Percentiles rank a stretch among this genome's conserved stretches.
phyloP scores from a whole-genome alignment of 23 tunicate species.

The Clavelina lepadiformis region DNA sequence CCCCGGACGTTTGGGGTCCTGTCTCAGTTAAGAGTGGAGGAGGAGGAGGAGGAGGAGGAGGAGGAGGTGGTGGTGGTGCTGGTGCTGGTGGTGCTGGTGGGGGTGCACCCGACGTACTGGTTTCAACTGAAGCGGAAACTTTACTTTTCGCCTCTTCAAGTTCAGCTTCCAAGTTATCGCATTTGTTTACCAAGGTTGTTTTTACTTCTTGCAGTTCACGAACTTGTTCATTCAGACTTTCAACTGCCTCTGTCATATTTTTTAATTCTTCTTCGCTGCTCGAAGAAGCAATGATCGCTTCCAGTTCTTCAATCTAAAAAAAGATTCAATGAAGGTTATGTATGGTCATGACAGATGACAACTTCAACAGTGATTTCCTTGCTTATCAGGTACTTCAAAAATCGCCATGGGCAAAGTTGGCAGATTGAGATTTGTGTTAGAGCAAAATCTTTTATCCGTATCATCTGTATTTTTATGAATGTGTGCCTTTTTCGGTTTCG shows the following conservation, averaged over 20 bases:
- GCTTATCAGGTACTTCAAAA: too few relatives aligned
- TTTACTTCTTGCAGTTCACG: constrained; percentile 9
- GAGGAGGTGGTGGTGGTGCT: constrained; percentile 30
- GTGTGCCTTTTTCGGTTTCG: too few relatives aligned
- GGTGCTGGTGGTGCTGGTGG: neutral
- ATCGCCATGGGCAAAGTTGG: too few relatives aligned
- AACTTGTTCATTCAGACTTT: neutral
- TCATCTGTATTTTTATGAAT: too few relatives aligned
- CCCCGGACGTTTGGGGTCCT: too few relatives aligned
- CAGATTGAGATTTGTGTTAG: too few relatives aligned
- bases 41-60: constrained; percentile 52
- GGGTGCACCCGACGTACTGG: neutral
- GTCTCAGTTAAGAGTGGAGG: constrained; percentile 37
- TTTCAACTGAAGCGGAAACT: too few relatives aligned
- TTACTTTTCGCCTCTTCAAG: too few relatives aligned
- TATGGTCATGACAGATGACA: too few relatives aligned
- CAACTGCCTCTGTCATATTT: neutral
- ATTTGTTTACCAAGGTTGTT: constrained; percentile 1
- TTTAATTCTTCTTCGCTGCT: neutral
- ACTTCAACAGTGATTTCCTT: too few relatives aligned
- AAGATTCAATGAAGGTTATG: neutral
- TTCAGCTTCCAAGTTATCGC: constrained; percentile 10
- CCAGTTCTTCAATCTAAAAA: constrained; percentile 37
- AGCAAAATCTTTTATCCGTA: too few relatives aligned
- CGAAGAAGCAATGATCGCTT: constrained; percentile 11